phyloP scores from a whole-genome alignment of 2,797 vertebrate genomes.

The Alauda arvensis region DNA sequence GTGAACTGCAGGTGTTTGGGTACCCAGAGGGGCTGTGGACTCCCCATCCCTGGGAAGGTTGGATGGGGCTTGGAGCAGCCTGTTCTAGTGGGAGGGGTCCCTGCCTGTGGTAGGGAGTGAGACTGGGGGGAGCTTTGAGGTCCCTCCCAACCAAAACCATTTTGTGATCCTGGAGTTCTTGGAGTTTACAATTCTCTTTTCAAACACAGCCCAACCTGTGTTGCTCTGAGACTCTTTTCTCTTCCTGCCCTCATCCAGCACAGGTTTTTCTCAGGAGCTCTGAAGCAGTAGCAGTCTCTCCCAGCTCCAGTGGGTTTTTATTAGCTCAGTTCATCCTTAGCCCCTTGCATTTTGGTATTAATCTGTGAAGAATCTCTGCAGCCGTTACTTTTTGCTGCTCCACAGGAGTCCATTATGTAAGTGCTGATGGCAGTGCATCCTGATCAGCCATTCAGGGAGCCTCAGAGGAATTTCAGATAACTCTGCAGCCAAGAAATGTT shows the following conservation, averaged over 20 bases:
- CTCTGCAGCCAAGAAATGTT: neutral
- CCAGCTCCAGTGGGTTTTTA: neutral
- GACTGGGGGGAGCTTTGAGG: neutral
- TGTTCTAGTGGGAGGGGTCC: neutral
- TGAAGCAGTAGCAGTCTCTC: neutral
- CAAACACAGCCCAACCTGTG: fast-evolving
- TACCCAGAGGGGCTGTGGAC: no score
- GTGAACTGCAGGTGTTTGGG: neutral
- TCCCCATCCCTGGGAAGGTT: neutral
- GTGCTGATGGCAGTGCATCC: neutral
- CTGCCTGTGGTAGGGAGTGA: neutral
- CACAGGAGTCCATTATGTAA: neutral
- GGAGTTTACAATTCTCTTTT: neutral
- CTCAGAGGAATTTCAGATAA: neutral
- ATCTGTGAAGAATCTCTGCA: neutral
- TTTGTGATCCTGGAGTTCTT: neutral
- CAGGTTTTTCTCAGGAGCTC: neutral
- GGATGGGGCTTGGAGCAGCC: neutral
- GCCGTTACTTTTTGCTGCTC: neutral
- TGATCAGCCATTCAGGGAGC: neutral
- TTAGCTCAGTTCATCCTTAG: neutral
- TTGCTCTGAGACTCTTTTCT: neutral
- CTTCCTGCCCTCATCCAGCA: neutral
- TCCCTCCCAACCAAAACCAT: neutral
- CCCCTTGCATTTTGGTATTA: neutral